phyloP scores from a whole-genome alignment of 2,888 invertebrate species.

The Anoplius nigerrimus region DNA sequence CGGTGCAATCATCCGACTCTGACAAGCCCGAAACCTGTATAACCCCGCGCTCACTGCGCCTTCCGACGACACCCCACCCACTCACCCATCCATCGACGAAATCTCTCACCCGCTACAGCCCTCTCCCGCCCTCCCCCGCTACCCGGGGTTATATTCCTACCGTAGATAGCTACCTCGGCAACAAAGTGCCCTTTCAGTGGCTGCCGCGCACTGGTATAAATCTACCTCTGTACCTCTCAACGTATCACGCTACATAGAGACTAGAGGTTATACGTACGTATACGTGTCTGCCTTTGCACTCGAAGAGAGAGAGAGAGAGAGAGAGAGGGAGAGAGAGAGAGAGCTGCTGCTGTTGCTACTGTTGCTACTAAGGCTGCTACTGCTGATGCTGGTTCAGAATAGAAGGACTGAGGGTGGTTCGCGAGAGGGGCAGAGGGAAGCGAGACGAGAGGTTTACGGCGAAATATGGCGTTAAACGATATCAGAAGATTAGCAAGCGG shows the following conservation, averaged over 20 bases:
- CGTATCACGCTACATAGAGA: too few relatives aligned
- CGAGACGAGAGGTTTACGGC: conserved; percentile 24
- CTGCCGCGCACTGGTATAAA: conserved; percentile 38
- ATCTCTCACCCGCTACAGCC: conserved; percentile 33
- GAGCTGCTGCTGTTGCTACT: too few relatives aligned
- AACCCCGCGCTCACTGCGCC: conserved; percentile 52
- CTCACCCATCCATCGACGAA: conserved; percentile 39
- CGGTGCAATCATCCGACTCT: conserved; percentile 63
- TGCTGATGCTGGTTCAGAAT: too few relatives aligned
- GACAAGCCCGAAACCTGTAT: conserved; percentile 59
- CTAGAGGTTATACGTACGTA: too few relatives aligned
- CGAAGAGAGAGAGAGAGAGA: too few relatives aligned
- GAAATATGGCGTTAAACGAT: conserved; percentile 68
- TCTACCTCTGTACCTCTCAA: conserved; percentile 9
- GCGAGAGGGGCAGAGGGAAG: too few relatives aligned
- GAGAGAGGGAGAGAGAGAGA: too few relatives aligned
- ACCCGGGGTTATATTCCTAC: conserved; percentile 12
- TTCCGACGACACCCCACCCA: conserved; percentile 33
- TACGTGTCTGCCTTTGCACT: too few relatives aligned
- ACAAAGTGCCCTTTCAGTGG: conserved; percentile 39
- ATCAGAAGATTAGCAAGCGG: conserved; percentile 65
- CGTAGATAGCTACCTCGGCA: conserved; percentile 32
- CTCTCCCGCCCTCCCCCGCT: not conserved
- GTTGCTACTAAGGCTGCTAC: too few relatives aligned
- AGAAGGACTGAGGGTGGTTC: too few relatives aligned